A percentile compares a stretch with the other conserved stretches of the same genome.
Conservation (phyloP, 2,797 vertebrate species). For the Acanthornis magna region DNA sequence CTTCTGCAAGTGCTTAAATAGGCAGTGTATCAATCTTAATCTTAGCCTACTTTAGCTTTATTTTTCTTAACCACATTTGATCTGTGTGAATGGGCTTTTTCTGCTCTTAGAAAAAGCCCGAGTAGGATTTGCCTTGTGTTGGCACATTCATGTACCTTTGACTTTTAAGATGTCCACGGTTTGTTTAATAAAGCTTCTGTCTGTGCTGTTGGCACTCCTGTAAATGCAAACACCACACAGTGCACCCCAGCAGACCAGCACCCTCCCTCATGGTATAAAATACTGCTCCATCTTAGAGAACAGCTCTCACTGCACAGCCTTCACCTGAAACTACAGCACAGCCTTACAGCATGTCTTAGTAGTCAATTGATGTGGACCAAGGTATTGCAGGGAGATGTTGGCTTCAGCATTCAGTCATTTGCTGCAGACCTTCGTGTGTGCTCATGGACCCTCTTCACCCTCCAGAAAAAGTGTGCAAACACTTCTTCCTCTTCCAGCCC, state of each 20-base stretch:
- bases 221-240: neutral
- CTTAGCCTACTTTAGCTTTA: slow-evolving; percentile 14
- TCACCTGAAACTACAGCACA: neutral
- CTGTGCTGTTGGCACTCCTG: neutral
- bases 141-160: neutral
- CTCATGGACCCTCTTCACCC: neutral
- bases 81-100: neutral
- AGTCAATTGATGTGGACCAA: neutral
- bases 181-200: slow-evolving; percentile 31
- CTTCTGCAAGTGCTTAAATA: neutral
- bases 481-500: neutral
- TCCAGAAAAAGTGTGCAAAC: neutral
- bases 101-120: neutral
- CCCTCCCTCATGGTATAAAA: neutral
- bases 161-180: neutral
- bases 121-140: neutral
- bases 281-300: neutral
- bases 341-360: neutral
- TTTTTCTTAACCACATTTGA: slow-evolving; percentile 20
- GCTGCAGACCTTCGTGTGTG: neutral
- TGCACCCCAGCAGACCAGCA: neutral
- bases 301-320: neutral
- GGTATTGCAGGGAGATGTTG: neutral
- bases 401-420: neutral
- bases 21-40: neutral